Evolutionary conservation across 2,888 invertebrate species (phyloP).

Genomic region (Rhynchonema sp.): DNA sequence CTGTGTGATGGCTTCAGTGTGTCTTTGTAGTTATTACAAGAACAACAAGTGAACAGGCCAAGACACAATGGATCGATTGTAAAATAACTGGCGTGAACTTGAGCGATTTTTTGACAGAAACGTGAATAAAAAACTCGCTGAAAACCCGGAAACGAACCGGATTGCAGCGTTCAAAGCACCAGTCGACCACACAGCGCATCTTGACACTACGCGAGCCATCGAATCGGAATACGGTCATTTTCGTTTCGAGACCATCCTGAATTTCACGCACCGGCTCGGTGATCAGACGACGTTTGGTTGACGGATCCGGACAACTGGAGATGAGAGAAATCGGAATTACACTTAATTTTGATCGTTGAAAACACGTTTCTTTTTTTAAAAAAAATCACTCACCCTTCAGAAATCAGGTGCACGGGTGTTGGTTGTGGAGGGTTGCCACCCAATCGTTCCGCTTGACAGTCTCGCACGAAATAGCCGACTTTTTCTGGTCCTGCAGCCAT

Average conservation of each 20-base stretch:
- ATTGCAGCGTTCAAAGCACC: slow-evolving; percentile 19
- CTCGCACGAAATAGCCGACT: slow-evolving; percentile 21
- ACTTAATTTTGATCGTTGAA: too few species aligned
- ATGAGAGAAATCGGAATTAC: background rate
- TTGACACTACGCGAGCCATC: slow-evolving; percentile 24
- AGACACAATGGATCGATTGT: too few species aligned
- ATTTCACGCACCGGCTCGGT: slow-evolving; percentile 14
- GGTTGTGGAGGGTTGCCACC: slow-evolving; percentile 21
- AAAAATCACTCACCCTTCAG: slow-evolving; percentile 15
- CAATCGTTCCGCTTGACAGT: slow-evolving; percentile 22
- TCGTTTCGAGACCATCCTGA: slow-evolving; percentile 17
- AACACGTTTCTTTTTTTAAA: too few species aligned
- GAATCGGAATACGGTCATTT: slow-evolving; percentile 23
- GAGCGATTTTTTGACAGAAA: too few species aligned
- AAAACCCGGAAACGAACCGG: too few species aligned
- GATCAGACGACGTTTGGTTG: slow-evolving; percentile 17
- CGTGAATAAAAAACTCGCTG: too few species aligned
- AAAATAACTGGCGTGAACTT: too few species aligned
- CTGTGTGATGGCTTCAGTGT: too few species aligned
- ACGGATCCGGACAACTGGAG: slow-evolving; percentile 21
- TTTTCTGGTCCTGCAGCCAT: slow-evolving; percentile 4
- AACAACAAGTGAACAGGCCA: too few species aligned
- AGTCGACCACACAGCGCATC: slow-evolving; percentile 22
- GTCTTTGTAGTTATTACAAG: too few species aligned
- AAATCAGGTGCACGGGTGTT: slow-evolving; percentile 17